phyloP scores from a whole-genome alignment of 2,113 vertebrate species.

The Hystrix cristata region DNA sequence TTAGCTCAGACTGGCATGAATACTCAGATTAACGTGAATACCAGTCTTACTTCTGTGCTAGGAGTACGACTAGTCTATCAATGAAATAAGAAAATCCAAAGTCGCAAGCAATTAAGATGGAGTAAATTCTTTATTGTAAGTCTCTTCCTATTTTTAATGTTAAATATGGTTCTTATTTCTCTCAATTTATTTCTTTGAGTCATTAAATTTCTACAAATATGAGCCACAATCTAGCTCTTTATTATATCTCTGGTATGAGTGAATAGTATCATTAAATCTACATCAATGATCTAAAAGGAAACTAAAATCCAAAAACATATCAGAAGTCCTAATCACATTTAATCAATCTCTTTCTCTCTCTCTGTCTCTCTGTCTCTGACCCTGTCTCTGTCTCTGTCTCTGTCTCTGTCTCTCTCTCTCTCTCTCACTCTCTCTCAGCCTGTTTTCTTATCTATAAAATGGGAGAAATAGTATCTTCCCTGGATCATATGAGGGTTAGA shows the following conservation, averaged over 20 bases:
- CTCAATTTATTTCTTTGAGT: conserved; percentile 32
- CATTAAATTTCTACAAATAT: conserved; percentile 23
- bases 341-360: not conserved
- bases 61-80: not conserved
- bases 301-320: not conserved
- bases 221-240: not conserved
- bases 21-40: not conserved
- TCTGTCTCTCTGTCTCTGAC: too few species aligned
- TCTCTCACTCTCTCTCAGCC: not conserved
- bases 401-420: not conserved
- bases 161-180: not conserved
- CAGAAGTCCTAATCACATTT: not conserved
- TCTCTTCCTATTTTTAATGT: not conserved
- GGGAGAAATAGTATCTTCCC: not conserved
- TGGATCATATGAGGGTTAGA: not conserved
- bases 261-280: not conserved
- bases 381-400: not conserved
- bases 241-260: not conserved
- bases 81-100: conserved; percentile 36
- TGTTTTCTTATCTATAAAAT: not conserved
- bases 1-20: not conserved
- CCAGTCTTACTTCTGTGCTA: not conserved
- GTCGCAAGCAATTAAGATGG: not conserved
- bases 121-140: not conserved
- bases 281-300: conserved; percentile 39